These are phyloP conservation scores for Brienomyrus brachyistius DNA, from an alignment of 2,113 vertebrate species.

Conservation along the genomic window DNA sequence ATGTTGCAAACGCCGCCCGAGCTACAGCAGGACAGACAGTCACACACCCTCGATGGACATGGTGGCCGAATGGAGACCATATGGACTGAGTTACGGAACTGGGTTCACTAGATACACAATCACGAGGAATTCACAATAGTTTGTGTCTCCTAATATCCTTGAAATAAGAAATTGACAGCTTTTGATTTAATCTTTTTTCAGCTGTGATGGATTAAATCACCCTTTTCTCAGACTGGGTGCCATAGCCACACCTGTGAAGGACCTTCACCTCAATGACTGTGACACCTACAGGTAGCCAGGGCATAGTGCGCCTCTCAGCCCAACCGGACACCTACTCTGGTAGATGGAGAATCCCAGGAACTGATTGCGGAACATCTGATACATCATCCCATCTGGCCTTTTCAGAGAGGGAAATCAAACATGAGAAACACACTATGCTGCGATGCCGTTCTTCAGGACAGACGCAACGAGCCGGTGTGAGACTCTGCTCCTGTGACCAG, in stretches of 20 bases:
- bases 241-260: neutral
- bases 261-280: neutral
- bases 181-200: neutral
- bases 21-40: neutral
- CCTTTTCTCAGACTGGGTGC: neutral
- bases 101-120: neutral
- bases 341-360: constrained; percentile 95
- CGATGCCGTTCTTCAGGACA: neutral
- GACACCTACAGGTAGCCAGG: neutral
- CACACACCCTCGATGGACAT: neutral
- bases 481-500: neutral
- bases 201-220: neutral
- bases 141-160: neutral
- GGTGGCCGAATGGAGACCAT: neutral
- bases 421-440: neutral
- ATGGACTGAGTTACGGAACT: neutral
- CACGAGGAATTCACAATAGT: neutral
- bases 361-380: constrained; percentile 92
- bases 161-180: neutral
- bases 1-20: neutral
- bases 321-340: constrained; percentile 74
- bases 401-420: constrained; percentile 17
- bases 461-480: neutral
- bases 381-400: constrained; percentile 92
- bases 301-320: neutral